A percentile compares a stretch with the other conserved stretches of the same genome.
Conservation (phyloP, 1,140 invertebrate species). For the Zophobas atratus region DNA sequence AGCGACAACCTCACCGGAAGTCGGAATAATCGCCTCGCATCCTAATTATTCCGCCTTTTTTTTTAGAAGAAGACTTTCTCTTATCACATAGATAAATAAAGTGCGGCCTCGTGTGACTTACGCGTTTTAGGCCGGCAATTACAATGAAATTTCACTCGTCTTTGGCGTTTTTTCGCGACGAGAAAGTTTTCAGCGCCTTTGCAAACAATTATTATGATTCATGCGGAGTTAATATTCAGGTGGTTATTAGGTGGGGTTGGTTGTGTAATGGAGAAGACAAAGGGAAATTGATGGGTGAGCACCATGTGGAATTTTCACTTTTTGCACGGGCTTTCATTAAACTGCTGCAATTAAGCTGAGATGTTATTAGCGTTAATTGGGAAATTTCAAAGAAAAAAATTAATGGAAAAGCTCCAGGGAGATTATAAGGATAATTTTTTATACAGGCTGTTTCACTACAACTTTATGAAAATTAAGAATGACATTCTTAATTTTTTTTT, state of each 20-base stretch:
- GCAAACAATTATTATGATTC: neutral
- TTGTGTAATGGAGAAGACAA: constrained; percentile 8
- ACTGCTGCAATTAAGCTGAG: no score
- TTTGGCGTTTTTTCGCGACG: constrained; percentile 14
- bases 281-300: constrained; percentile 2
- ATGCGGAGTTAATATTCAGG: constrained; percentile 18
- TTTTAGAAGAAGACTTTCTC: constrained; percentile 11
- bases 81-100: neutral
- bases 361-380: no score
- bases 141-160: constrained; percentile 4
- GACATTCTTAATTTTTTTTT: no score
- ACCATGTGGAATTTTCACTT: no score
- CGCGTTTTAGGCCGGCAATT: constrained; percentile 14
- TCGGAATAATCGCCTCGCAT: neutral
- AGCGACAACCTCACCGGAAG: constrained; percentile 6
- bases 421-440: no score
- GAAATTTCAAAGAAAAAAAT: no score
- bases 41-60: constrained; percentile 20
- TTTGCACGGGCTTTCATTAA: no score
- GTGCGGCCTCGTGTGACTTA: constrained; percentile 9
- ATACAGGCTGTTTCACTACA: no score
- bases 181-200: constrained; percentile 16
- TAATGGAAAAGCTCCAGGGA: no score
- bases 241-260: constrained; percentile 3
- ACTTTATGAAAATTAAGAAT: no score